Evolutionary conservation across 1,140 invertebrate species (phyloP).

Genomic region (Drosophila sp.): DNA sequence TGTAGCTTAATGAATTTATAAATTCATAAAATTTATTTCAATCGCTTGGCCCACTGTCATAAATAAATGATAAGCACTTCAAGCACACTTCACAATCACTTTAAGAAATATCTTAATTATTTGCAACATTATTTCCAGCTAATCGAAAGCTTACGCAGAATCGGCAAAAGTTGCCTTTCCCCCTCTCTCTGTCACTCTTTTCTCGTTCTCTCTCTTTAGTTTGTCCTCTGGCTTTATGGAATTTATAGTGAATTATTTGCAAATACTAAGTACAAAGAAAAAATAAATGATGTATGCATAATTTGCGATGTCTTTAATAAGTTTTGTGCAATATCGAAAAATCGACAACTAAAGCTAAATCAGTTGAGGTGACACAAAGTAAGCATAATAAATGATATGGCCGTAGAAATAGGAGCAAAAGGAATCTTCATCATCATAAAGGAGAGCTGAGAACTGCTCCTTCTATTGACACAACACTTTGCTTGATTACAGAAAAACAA

Average conservation of each 20-base stretch:
- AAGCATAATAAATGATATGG: neutral
- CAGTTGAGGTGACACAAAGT: neutral
- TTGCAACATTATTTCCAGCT: conserved; percentile 7
- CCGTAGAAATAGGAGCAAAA: neutral
- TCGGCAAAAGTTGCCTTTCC: conserved; percentile 1
- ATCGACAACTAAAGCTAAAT: neutral
- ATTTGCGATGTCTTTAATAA: neutral
- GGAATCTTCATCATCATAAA: neutral
- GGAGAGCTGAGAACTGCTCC: neutral
- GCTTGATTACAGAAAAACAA: conserved; percentile 70
- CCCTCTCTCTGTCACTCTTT: neutral
- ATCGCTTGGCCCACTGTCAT: conserved; percentile 1
- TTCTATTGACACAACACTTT: conserved; percentile 76
- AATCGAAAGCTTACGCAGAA: conserved; percentile 1
- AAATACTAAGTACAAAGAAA: conserved; percentile 4
- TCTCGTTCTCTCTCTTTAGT: neutral
- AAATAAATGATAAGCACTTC: conserved; percentile 11
- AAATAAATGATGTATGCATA: conserved; percentile 9
- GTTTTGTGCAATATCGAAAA: conserved; percentile 1
- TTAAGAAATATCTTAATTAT: conserved; percentile 11
- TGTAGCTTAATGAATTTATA: conserved; percentile 8
- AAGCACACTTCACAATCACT: conserved; percentile 9
- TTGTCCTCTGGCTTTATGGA: neutral
- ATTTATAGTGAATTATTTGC: conserved; percentile 2
- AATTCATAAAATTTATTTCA: conserved; percentile 5